A percentile compares a stretch with the other conserved stretches of the same genome.
These are phyloP conservation scores for Phanerotoma sp. DNA, from an alignment of 2,888 invertebrate species.

Conservation along the genomic window DNA sequence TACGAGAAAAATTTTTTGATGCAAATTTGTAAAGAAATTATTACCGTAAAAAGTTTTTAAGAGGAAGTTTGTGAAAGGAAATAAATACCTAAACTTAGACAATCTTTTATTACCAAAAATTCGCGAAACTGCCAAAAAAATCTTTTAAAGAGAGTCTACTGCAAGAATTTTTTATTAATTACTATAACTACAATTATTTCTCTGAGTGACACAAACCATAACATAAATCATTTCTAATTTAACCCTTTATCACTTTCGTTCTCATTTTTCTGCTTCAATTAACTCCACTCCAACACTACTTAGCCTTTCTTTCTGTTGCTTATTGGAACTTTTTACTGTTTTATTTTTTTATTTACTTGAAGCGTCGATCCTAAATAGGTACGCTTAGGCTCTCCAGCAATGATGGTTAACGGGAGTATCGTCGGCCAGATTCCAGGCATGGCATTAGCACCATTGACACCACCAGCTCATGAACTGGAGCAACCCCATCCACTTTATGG, in stretches of 20 bases:
- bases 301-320: too few species aligned
- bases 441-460: slow-evolving; percentile 59
- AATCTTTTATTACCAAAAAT: too few species aligned
- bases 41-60: too few species aligned
- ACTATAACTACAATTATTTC: too few species aligned
- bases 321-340: background rate
- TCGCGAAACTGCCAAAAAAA: too few species aligned
- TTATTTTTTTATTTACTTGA: slow-evolving; percentile 2
- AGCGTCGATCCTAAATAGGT: slow-evolving; percentile 38
- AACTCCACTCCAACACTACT: too few species aligned
- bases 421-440: slow-evolving; percentile 43
- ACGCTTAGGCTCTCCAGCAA: slow-evolving; percentile 48
- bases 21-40: too few species aligned
- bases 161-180: too few species aligned
- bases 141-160: too few species aligned
- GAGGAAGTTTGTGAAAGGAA: too few species aligned
- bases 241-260: background rate
- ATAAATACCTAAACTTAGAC: too few species aligned
- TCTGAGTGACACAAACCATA: background rate
- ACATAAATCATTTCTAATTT: slow-evolving; percentile 1
- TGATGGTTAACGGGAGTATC: slow-evolving; percentile 50
- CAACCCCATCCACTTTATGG: slow-evolving; percentile 53
- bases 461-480: slow-evolving; percentile 65
- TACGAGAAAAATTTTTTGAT: too few species aligned
- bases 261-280: background rate